These are phyloP conservation scores for Parauchenoglanis ngamensis DNA, from an alignment of 2,797 vertebrate species.

Conservation along the genomic window DNA sequence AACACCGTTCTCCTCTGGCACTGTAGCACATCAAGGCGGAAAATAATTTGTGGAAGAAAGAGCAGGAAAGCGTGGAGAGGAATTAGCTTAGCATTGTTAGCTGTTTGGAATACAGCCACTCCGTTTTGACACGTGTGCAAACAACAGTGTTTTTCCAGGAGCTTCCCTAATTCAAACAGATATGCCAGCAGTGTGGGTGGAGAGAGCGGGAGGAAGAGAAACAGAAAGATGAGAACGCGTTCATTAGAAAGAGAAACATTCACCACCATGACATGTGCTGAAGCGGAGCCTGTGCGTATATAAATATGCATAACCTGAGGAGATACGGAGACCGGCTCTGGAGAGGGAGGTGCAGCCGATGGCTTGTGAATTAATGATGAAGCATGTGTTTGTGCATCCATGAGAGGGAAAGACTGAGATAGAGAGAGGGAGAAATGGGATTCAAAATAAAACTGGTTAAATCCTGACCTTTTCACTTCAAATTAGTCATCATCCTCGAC, in stretches of 20 bases:
- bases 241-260: constrained; percentile 68
- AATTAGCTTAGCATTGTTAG: constrained; percentile 28
- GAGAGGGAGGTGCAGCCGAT: constrained; percentile 70
- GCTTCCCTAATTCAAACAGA: constrained; percentile 58
- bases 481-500: constrained; percentile 1
- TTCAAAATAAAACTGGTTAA: not conserved
- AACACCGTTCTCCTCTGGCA: constrained; percentile 27
- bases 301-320: constrained; percentile 78
- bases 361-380: constrained; percentile 78
- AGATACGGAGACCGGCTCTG: constrained; percentile 71
- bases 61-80: not conserved
- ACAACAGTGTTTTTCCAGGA: constrained; percentile 27
- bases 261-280: constrained; percentile 75
- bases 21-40: constrained; percentile 55
- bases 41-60: constrained; percentile 47
- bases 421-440: not conserved
- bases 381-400: not conserved
- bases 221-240: constrained; percentile 63
- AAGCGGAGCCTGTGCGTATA: constrained; percentile 69
- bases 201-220: constrained; percentile 23
- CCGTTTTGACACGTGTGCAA: constrained; percentile 26
- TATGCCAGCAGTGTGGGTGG: constrained; percentile 30
- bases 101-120: constrained; percentile 22
- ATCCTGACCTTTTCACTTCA: constrained; percentile 20
- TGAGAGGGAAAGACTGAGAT: not conserved